Evolutionary conservation across 1,140 invertebrate genomes (phyloP), one percentile per base, ranked within the genome.

Genomic region (Drosophila kurseongensis): DNA sequence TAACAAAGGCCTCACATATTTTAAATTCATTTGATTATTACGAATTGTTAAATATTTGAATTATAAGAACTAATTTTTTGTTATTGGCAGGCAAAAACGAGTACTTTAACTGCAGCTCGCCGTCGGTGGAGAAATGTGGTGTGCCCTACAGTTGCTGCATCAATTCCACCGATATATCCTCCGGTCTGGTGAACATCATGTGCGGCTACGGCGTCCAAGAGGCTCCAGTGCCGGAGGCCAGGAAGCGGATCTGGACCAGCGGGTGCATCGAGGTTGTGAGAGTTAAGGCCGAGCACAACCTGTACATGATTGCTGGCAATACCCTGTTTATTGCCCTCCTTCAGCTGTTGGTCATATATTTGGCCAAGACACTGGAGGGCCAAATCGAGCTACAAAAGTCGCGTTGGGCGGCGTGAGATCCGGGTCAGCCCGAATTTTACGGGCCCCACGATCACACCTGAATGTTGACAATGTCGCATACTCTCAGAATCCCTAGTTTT

Each of bases 111-210:
- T 98, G 97, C 82, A 95, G 95, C 27, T 97, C 96, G 16, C 96
- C 97, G 13, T 96, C 97, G 47, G 96, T 96, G 36, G 97, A 98
- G 92, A 94, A 95, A 61, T 98, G 98, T 90, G 97, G 97, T 4
- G 98, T 98, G 10, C 98, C 98, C 60, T 98, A 96, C 92, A 98
- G 97, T 5, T 98, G 98, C 93, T 98, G 98, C 92, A 97, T 97
- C 56, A 97, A 98, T 93, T 95, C 96, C 32, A 97, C 96, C 12
- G 96, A 97, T 88, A 97, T 97, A 78, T 96, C 96, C 63, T 97
- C 96, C 75, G 96, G 96, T 13, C 93, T 98, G 42, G 95, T 97
- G 10, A 98, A 98, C 90, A 97, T 97, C 73, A 98, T 98, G 97
- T 98, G 97, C 90, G 97, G 97, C 0, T 97, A 97, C 92, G 96